Evolutionary conservation across 2,888 invertebrate genomes (phyloP).

Genomic region (Sabatieria punctata): DNA sequence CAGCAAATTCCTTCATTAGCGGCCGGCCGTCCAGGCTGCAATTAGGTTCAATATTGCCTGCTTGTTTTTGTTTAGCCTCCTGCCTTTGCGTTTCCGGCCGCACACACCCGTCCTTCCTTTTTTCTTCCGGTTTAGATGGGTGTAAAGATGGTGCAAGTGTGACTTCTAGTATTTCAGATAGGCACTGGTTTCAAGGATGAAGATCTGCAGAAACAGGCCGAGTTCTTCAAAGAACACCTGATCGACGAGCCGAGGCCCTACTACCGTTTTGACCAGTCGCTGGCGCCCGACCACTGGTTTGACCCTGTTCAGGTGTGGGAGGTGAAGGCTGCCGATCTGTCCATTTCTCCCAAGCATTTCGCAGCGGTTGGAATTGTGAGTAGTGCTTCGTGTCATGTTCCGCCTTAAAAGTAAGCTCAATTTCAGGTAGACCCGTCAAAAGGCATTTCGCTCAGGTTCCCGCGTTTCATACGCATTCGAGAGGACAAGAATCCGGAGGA

Average conservation of each 20-base stretch:
- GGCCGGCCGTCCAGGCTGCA: too few relatives aligned
- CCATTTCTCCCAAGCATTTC: conserved; percentile 77
- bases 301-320: conserved; percentile 76
- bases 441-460: conserved; percentile 86
- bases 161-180: conserved; percentile 42
- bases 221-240: conserved; percentile 54
- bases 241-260: conserved; percentile 46
- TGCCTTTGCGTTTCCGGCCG: too few relatives aligned
- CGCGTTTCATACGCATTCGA: conserved; percentile 69
- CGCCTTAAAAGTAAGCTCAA: too few relatives aligned
- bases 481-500: conserved; percentile 82
- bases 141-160: neutral
- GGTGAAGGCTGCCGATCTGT: conserved; percentile 89
- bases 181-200: conserved; percentile 90
- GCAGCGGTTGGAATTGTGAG: conserved; percentile 61
- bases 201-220: conserved; percentile 56
- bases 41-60: too few relatives aligned
- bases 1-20: too few relatives aligned
- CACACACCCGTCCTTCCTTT: too few relatives aligned
- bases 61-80: too few relatives aligned
- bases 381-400: too few relatives aligned
- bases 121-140: too few relatives aligned
- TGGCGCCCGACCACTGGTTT: conserved; percentile 73
- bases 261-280: conserved; percentile 54
- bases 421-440: conserved; percentile 59